Conservation (phyloP, 2,113 vertebrate species). For the Sebastes schlegelii region DNA sequence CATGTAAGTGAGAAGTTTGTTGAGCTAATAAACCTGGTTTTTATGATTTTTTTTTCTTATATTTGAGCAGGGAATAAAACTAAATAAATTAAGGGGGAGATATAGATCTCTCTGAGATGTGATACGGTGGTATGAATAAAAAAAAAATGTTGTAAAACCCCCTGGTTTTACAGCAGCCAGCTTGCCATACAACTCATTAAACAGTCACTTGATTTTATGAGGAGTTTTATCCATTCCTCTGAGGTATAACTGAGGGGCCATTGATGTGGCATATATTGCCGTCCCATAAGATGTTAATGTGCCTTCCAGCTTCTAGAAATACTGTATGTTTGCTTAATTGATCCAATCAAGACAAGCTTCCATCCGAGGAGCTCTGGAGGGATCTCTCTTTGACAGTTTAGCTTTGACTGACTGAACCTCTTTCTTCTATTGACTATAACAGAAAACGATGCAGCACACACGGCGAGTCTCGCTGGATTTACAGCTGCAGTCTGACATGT, state of each 20-base stretch:
- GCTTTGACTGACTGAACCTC: conserved; percentile 56
- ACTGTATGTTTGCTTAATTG: conserved; percentile 51
- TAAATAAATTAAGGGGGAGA: conserved; percentile 20
- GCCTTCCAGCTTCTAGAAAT: conserved; percentile 25
- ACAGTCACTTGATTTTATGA: conserved; percentile 66
- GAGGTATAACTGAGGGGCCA: conserved; percentile 27
- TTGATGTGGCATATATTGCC: conserved; percentile 36
- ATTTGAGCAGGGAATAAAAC: background rate
- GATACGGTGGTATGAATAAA: conserved; percentile 22
- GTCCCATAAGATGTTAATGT: conserved; percentile 41
- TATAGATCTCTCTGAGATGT: conserved; percentile 17
- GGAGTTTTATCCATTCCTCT: conserved; percentile 45
- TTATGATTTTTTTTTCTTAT: conserved; percentile 11
- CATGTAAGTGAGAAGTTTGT: conserved; percentile 7
- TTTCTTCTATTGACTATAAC: conserved; percentile 10
- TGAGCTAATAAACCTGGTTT: conserved; percentile 30
- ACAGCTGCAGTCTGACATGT: conserved; percentile 23
- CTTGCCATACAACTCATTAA: conserved; percentile 59
- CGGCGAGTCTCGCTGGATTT: conserved; percentile 27
- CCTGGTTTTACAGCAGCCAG: conserved; percentile 36
- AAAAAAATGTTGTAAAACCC: conserved; percentile 21
- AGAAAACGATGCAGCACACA: background rate
- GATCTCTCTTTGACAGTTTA: conserved; percentile 4
- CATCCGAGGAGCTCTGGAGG: conserved; percentile 25
- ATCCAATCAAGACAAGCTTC: conserved; percentile 61